phyloP scores from a whole-genome alignment of 92 coral and sea anemone species.

The Palythoa caribaeorum region DNA sequence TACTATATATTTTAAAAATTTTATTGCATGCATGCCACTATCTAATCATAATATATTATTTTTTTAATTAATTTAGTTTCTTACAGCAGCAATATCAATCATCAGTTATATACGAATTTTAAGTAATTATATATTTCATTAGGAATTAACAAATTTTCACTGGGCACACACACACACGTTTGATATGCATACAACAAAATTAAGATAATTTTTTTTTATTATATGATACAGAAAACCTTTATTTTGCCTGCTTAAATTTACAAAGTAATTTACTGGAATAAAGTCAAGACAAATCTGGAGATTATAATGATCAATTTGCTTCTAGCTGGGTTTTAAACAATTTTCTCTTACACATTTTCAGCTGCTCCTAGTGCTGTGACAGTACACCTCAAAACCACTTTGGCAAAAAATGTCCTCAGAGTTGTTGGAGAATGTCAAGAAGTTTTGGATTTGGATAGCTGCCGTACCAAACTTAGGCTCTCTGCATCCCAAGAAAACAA shows the following conservation, averaged over 20 bases:
- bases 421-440: constrained; percentile 7
- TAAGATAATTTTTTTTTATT: background rate
- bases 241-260: background rate
- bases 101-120: background rate
- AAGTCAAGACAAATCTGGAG: constrained; percentile 4
- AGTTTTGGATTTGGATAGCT: constrained; percentile 18
- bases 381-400: constrained; percentile 6
- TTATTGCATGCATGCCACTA: constrained; percentile 10
- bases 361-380: background rate
- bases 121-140: background rate
- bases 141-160: background rate
- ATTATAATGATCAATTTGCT: background rate
- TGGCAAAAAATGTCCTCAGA: constrained; percentile 22
- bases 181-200: background rate
- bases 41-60: background rate
- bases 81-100: constrained; percentile 3
- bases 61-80: background rate
- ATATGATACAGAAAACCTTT: background rate
- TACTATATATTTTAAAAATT: background rate
- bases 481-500: constrained; percentile 22
- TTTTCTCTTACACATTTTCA: background rate
- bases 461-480: constrained; percentile 10
- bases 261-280: constrained; percentile 8
- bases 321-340: constrained; percentile 9
- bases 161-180: background rate